Base-by-base conservation (phyloP, 2,113 vertebrate species). In the Amphilophus citrinellus region DNA sequence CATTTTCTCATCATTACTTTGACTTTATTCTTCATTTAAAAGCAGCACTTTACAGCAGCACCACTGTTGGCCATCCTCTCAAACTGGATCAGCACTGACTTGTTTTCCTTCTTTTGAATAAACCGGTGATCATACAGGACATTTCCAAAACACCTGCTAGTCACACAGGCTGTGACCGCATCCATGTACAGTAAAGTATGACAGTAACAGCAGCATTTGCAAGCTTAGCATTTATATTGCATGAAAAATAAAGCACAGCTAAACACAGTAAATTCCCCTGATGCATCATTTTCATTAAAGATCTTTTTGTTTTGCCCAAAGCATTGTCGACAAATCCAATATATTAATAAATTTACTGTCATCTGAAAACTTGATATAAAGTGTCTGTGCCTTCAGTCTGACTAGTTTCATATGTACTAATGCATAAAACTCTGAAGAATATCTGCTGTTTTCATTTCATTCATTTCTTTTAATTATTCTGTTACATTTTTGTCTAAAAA, bases 11-110 rank as follows among this genome's bases (percentile, higher is more conserved):
- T 9, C n/a, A 13, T 60, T 61, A 61, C 27, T 27, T 30, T 14
- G 47, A 14, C 42, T 35, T 78, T 61, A 73, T 86, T 82, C n/a
- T 66, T 60, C 18, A 56, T 27, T 9, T 44, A 13, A 56, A 84
- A 85, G 62, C 71, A 13, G 20, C 59, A 59, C 68, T 53, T 57
- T 39, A 15, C 30, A 85, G 62, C 71, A 13, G 20, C 42, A 27
- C 22, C 1, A 3, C 1, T 1, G 22, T 61, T 2, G 17, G 59
- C 27, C 59, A 17, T 61, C 59, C 4, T 8, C 14, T 60, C 59
- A 60, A 60, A 60, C 59, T 17, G 14, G 8, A 4, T 35, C 17
- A 61, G 7, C 4, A 32, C 9, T 10, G 15, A 20, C 60, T 20
- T 4, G 1, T 61, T 60, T 61, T 0, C 24, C 27, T 32, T 17